Percentiles rank a stretch among this genome's conserved stretches.
Evolutionary conservation across 2,797 vertebrate genomes (phyloP).

Genomic region (Danio jaintianensis): DNA sequence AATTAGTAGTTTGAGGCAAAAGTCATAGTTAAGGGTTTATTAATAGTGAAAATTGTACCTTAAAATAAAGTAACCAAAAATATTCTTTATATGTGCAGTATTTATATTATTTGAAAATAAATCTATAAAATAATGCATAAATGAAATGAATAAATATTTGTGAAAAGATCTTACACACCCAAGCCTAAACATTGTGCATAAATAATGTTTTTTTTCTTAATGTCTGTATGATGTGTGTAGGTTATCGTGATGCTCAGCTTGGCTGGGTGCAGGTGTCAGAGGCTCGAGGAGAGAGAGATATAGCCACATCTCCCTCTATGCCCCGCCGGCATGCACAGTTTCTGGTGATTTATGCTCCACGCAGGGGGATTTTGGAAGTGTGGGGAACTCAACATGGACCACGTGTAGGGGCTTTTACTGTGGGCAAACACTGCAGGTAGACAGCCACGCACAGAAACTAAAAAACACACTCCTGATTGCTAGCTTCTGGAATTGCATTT

Average conservation of each 20-base stretch:
- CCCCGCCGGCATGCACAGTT: conserved; percentile 93
- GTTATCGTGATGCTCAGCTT: conserved; percentile 94
- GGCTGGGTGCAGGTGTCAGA: conserved; percentile 96
- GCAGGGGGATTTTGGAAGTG: conserved; percentile 95
- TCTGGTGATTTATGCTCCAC: conserved; percentile 93
- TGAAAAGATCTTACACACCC: too few relatives aligned
- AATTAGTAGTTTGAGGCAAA: too few relatives aligned
- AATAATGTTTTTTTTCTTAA: neutral
- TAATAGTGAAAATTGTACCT: too few relatives aligned
- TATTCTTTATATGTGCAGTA: too few relatives aligned
- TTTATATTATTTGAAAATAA: too few relatives aligned
- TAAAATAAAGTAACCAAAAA: too few relatives aligned
- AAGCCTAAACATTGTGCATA: too few relatives aligned
- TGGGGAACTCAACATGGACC: conserved; percentile 97
- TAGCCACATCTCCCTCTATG: conserved; percentile 82
- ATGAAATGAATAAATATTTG: too few relatives aligned
- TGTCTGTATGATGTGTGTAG: conserved; percentile 68
- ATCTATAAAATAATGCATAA: too few relatives aligned
- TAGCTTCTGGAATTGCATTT: neutral
- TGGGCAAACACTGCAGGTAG: conserved; percentile 96
- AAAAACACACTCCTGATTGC: neutral
- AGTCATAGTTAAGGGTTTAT: too few relatives aligned
- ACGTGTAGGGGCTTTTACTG: conserved; percentile 93
- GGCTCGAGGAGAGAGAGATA: conserved; percentile 86
- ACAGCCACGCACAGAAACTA: neutral